phyloP scores from a whole-genome alignment of 2,113 vertebrate species.

The Alexandromys fortis region DNA sequence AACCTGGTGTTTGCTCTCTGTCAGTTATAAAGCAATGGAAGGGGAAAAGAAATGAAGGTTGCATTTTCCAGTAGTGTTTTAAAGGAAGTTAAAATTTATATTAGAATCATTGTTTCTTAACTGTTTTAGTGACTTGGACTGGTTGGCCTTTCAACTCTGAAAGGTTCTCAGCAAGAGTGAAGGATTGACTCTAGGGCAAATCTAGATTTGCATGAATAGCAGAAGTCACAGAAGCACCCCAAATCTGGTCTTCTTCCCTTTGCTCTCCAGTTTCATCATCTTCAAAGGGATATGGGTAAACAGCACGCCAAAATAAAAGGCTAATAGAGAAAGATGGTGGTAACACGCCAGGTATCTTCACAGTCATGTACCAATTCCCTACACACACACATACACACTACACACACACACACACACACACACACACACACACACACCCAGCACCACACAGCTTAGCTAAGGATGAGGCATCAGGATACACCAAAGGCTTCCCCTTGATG shows the following conservation, averaged over 20 bases:
- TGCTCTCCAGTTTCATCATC: not conserved
- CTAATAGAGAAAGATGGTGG: not conserved
- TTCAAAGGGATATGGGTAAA: not conserved
- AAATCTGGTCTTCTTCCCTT: not conserved
- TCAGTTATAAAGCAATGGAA: not conserved
- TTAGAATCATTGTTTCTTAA: not conserved
- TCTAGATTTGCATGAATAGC: not conserved
- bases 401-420: no score
- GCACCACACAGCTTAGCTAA: not conserved
- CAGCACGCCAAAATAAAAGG: fast-evolving
- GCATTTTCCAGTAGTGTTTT: not conserved
- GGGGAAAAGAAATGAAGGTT: not conserved
- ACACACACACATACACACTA: no score
- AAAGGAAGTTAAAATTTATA: not conserved
- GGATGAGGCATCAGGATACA: not conserved
- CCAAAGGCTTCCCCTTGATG: not conserved
- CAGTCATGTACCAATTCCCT: not conserved
- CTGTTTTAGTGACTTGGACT: not conserved
- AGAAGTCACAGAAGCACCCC: not conserved
- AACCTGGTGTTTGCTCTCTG: constrained; percentile 19
- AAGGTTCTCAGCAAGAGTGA: not conserved
- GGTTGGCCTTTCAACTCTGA: not conserved
- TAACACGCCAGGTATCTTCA: fast-evolving
- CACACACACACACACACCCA: no score
- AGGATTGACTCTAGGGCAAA: not conserved